Evolutionary conservation across 2,888 invertebrate genomes (phyloP), one percentile per base, ranked within the genome.

Genomic region (Himalopsyche kuldschensis): DNA sequence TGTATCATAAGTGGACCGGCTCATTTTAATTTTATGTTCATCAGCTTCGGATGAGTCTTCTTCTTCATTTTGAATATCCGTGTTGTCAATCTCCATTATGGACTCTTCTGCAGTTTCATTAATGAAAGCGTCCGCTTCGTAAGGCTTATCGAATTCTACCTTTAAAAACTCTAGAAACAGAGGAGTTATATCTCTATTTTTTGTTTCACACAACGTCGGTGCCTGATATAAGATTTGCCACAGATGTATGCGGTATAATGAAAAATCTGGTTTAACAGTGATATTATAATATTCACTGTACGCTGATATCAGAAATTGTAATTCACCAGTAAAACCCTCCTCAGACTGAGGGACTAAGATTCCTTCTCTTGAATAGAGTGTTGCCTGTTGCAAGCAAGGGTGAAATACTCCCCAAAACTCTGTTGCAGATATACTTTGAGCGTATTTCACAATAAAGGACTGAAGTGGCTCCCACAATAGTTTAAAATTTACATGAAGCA

Each of bases 391-490:
- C 24, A 96, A 89, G 87, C 94, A 93, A 35, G 90, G 89, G 46
- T 93, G 90, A 87, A 95, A 97, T 55, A 94, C 90, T 0, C 91
- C 90, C 97, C 97, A 97, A 90, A 97, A 97, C 32, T 92, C 90
- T n/a, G 93, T 90, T 0, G 90, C 88, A 0, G 91, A 88, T 87
- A 95, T 89, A 0, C 93, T 92, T 87, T 92, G 92, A 0, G 96
- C 96, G 88, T 96, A 96, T 0, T 95, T 93, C 1, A 94, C 93
- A 77, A 98, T 94, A 63, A 97, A 92, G 88, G 95, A 94, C 20
- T 93, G 91, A 0, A 96, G 92, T 0, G 98, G 97, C 85, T 96
- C 95, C 98, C 98, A 98, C 0, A 99, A 89, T 17, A 97, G 91
- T 87, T 96, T 95, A 88, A 99, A 98, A 89, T 98, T 98, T 27